A percentile compares a stretch with the other conserved stretches of the same genome.
phyloP scores from a whole-genome alignment of 2,888 invertebrate genomes.

The Melangyna quadrimaculata region DNA sequence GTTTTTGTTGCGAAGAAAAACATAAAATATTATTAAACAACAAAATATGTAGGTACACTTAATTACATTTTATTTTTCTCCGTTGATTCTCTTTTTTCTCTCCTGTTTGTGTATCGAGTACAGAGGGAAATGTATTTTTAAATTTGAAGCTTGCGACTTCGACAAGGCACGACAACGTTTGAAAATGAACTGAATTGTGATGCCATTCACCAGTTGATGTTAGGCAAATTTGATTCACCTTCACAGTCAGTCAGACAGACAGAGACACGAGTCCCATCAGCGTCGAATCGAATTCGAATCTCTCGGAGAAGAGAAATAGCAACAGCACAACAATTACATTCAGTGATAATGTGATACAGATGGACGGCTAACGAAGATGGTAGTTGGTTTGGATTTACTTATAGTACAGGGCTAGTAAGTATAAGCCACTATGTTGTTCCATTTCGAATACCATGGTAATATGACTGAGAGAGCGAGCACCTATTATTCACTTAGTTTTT shows the following conservation, averaged over 20 bases:
- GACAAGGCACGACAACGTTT: slow-evolving; percentile 59
- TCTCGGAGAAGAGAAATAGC: neutral
- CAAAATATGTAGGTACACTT: neutral
- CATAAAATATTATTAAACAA: neutral
- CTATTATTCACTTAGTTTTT: slow-evolving; percentile 26
- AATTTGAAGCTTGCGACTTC: slow-evolving; percentile 10
- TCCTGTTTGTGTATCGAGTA: neutral
- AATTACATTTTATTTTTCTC: slow-evolving; percentile 52
- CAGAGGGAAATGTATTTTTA: slow-evolving; percentile 12
- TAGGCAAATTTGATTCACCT: slow-evolving; percentile 17
- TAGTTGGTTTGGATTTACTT: slow-evolving; percentile 39
- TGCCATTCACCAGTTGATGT: slow-evolving; percentile 56
- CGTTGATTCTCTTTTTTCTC: slow-evolving; percentile 29
- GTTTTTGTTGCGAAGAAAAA: too few relatives aligned
- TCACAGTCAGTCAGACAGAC: neutral
- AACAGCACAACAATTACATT: neutral
- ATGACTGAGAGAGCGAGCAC: neutral
- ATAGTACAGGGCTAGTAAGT: slow-evolving; percentile 11
- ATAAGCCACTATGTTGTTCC: slow-evolving; percentile 36
- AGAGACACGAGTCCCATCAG: neutral
- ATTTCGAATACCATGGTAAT: slow-evolving; percentile 28
- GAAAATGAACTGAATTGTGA: slow-evolving; percentile 65
- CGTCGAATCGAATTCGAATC: slow-evolving; percentile 33
- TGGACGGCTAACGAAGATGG: neutral
- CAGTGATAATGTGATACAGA: too few relatives aligned